Conservation (phyloP, 2,888 invertebrate genomes). For the Strigamia transsilvanica region DNA sequence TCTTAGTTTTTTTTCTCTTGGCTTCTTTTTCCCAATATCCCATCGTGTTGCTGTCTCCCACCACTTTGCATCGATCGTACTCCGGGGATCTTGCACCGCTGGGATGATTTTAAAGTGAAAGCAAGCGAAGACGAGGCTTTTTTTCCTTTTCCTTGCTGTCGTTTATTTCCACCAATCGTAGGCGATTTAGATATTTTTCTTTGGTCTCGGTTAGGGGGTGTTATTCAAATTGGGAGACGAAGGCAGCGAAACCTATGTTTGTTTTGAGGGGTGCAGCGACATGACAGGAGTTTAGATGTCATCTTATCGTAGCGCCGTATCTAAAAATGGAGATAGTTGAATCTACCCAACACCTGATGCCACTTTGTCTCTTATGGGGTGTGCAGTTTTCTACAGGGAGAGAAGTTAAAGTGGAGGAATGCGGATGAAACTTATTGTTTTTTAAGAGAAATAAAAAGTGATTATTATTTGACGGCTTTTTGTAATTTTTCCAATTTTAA, state of each 20-base stretch:
- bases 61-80: conserved; percentile 35
- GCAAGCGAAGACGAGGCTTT: conserved; percentile 19
- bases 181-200: neutral
- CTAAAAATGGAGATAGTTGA: conserved; percentile 1
- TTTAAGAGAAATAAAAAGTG: no score
- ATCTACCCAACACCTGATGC: conserved; percentile 16
- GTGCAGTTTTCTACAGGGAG: neutral
- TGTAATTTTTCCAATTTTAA: no score
- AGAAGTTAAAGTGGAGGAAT: neutral
- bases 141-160: neutral
- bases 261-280: neutral
- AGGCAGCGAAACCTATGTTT: neutral
- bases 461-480: no score
- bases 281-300: conserved; percentile 8
- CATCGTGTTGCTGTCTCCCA: conserved; percentile 35
- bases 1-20: neutral
- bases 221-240: conserved; percentile 2
- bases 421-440: neutral
- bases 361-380: neutral
- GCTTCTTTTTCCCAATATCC: conserved; percentile 1
- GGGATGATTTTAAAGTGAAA: conserved; percentile 38
- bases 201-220: no score
- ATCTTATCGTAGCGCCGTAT: conserved; percentile 15
- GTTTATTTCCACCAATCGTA: conserved; percentile 26
- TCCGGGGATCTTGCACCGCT: conserved; percentile 11